phyloP scores from a whole-genome alignment of 2,888 invertebrate species.

The Poecilus cupreus region DNA sequence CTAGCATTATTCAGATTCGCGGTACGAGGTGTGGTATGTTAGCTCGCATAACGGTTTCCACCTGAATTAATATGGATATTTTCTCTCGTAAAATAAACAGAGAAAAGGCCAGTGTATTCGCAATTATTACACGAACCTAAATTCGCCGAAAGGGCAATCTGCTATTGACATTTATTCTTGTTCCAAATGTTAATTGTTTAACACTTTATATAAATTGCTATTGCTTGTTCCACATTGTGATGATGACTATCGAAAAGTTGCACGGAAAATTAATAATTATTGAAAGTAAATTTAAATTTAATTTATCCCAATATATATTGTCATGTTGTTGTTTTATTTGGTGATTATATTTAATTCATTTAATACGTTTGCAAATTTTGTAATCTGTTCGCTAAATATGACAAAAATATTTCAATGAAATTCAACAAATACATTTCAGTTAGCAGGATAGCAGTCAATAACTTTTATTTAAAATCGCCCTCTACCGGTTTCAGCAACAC shows the following conservation, averaged over 20 bases:
- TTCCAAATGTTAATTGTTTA: slow-evolving; percentile 26
- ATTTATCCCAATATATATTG: not conserved
- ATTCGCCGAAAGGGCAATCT: slow-evolving; percentile 27
- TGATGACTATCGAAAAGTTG: not conserved
- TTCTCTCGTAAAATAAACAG: slow-evolving; percentile 27
- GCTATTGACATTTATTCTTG: slow-evolving; percentile 43
- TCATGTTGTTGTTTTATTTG: too few relatives aligned
- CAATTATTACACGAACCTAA: slow-evolving; percentile 23
- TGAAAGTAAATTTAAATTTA: too few relatives aligned
- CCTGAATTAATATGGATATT: slow-evolving; percentile 35
- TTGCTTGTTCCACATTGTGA: not conserved
- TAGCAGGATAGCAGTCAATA: too few relatives aligned
- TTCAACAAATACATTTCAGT: too few relatives aligned
- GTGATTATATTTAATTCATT: too few relatives aligned
- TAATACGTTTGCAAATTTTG: too few relatives aligned
- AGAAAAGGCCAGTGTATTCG: slow-evolving; percentile 29
- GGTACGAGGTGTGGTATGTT: not conserved
- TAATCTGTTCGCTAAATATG: too few relatives aligned
- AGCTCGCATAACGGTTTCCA: slow-evolving; percentile 22
- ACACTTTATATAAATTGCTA: slow-evolving; percentile 13
- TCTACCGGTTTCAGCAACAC: too few relatives aligned
- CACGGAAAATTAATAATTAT: not conserved
- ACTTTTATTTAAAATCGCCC: too few relatives aligned
- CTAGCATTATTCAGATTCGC: slow-evolving; percentile 19
- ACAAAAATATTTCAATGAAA: too few relatives aligned